Conservation (phyloP, 53 echinoderm and acorn worm species). For the Paracentrotus lividus region DNA sequence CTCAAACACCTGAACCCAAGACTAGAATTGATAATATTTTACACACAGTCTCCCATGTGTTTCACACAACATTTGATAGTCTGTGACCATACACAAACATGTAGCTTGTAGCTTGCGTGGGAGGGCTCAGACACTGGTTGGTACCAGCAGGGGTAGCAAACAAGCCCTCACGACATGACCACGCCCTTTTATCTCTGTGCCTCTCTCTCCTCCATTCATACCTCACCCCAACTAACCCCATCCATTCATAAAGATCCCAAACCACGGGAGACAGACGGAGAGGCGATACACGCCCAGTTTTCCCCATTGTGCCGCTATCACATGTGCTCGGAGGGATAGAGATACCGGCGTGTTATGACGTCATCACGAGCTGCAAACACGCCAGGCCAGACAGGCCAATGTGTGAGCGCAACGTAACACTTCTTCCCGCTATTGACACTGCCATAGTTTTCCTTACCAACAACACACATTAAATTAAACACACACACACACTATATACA, state of each 20-base stretch:
- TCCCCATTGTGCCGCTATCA: neutral
- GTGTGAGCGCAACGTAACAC: constrained; percentile 23
- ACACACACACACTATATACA: constrained; percentile 26
- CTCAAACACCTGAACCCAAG: neutral
- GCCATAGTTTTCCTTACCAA: constrained; percentile 42
- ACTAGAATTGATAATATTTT: neutral
- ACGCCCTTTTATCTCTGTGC: neutral
- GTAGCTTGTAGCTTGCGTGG: neutral
- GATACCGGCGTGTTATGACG: constrained; percentile 23
- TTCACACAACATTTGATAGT: neutral
- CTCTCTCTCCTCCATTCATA: constrained; percentile 27
- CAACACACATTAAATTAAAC: constrained; percentile 21
- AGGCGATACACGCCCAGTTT: constrained; percentile 18
- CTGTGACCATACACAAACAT: neutral
- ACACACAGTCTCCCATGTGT: neutral
- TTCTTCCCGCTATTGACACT: constrained; percentile 34
- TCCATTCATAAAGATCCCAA: neutral
- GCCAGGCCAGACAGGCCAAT: constrained; percentile 45
- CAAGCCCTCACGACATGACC: neutral
- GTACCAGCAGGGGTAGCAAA: constrained; percentile 7
- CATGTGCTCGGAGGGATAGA: constrained; percentile 31
- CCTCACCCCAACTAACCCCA: neutral
- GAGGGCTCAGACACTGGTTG: neutral
- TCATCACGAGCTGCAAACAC: constrained; percentile 49
- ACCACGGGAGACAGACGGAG: neutral